Conservation (phyloP, 2,797 vertebrate species). For the Gallinago solitaria region DNA sequence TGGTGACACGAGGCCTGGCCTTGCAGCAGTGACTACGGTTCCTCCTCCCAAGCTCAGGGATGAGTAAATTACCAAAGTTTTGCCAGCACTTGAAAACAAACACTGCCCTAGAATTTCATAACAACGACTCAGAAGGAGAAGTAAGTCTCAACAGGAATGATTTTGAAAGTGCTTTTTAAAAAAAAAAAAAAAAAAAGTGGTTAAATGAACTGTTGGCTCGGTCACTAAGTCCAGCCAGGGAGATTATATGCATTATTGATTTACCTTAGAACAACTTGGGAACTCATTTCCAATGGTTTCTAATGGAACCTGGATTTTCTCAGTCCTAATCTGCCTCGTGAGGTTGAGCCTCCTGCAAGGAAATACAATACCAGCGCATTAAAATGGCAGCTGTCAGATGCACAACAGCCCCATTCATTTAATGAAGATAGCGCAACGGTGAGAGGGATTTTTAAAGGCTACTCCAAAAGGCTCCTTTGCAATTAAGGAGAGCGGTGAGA, state of each 20-base stretch:
- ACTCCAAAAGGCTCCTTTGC: not conserved
- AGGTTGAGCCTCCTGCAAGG: not conserved
- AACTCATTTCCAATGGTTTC: constrained; percentile 39
- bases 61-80: not conserved
- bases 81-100: not conserved
- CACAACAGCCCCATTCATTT: not conserved
- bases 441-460: not conserved
- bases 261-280: constrained; percentile 38
- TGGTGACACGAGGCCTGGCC: not conserved
- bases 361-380: not conserved
- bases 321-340: not conserved
- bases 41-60: not conserved
- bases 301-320: constrained; percentile 37
- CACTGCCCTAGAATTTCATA: not conserved
- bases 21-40: not conserved
- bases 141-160: not conserved
- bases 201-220: not conserved
- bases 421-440: fast-evolving
- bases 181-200: not conserved
- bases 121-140: not conserved
- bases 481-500: not conserved
- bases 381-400: not conserved
- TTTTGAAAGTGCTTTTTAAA: not conserved
- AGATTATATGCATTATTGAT: constrained; percentile 3
- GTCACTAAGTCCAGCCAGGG: not conserved